These are phyloP conservation scores for Ranitomeya imitator DNA, from an alignment of 2,113 vertebrate genomes.

Conservation along the genomic window DNA sequence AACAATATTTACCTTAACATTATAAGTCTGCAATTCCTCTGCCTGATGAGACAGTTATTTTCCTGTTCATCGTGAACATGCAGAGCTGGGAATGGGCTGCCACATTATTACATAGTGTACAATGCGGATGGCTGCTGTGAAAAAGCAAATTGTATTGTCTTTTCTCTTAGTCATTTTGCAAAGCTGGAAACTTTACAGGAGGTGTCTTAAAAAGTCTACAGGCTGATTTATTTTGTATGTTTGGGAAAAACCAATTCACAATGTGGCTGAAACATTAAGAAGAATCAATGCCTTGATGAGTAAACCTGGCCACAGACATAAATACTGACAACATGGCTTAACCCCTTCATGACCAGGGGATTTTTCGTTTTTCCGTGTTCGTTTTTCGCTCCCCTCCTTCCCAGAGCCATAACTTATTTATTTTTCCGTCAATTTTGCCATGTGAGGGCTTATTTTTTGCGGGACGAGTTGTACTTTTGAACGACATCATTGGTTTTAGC, in stretches of 20 bases:
- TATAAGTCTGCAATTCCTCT: constrained; percentile 59
- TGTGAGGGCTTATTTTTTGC: too few species aligned
- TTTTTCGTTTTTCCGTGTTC: too few species aligned
- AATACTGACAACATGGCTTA: not conserved
- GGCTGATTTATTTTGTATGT: not conserved
- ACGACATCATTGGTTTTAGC: too few species aligned
- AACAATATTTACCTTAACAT: constrained; percentile 58
- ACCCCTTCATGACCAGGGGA: too few species aligned
- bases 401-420: too few species aligned
- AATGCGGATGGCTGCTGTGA: constrained; percentile 47
- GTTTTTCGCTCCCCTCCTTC: too few species aligned
- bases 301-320: not conserved
- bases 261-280: not conserved
- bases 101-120: constrained; percentile 31
- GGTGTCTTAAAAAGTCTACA: not conserved
- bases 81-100: constrained; percentile 44
- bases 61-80: constrained; percentile 52
- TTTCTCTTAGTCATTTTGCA: constrained; percentile 22
- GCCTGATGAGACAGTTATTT: constrained; percentile 48
- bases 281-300: not conserved
- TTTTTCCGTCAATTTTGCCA: too few species aligned
- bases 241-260: not conserved
- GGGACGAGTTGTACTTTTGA: too few species aligned
- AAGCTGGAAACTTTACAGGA: not conserved
- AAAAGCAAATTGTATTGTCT: constrained; percentile 48